Conservation (phyloP, 2,888 invertebrate species). For the Oscheius sp. region DNA sequence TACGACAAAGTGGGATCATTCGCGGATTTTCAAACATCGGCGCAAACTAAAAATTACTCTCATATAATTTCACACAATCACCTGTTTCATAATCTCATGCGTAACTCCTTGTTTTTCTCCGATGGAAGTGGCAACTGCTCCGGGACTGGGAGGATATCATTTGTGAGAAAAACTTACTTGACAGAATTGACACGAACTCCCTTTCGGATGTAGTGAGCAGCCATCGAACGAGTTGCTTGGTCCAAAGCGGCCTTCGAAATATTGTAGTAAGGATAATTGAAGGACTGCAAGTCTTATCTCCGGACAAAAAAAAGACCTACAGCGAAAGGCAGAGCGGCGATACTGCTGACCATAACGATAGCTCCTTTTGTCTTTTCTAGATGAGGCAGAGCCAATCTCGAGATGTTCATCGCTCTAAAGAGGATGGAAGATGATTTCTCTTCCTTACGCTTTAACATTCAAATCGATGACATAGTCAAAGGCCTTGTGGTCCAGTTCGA, state of each 20-base stretch:
- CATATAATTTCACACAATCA: background rate
- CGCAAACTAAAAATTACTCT: background rate
- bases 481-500: background rate
- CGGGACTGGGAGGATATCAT: slow-evolving; percentile 27
- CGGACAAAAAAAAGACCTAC: background rate
- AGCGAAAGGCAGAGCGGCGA: slow-evolving; percentile 12
- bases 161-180: slow-evolving; percentile 16
- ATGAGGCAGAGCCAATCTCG: slow-evolving; percentile 32
- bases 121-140: slow-evolving; percentile 32
- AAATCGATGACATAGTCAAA: slow-evolving; percentile 29
- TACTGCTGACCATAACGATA: slow-evolving; percentile 36
- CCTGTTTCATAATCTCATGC: slow-evolving; percentile 17
- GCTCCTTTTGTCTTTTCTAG: slow-evolving; percentile 34
- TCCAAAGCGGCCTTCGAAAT: slow-evolving; percentile 29
- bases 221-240: slow-evolving; percentile 27
- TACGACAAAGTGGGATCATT: slow-evolving; percentile 29
- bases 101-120: slow-evolving; percentile 34
- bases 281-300: background rate
- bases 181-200: slow-evolving; percentile 29
- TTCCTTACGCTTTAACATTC: slow-evolving; percentile 26
- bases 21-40: slow-evolving; percentile 22
- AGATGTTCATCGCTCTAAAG: slow-evolving; percentile 36
- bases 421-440: background rate
- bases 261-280: slow-evolving; percentile 25
- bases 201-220: slow-evolving; percentile 13